Base-by-base conservation (phyloP, 1,140 invertebrate genomes). In the Proctacanthus coquilletti region DNA sequence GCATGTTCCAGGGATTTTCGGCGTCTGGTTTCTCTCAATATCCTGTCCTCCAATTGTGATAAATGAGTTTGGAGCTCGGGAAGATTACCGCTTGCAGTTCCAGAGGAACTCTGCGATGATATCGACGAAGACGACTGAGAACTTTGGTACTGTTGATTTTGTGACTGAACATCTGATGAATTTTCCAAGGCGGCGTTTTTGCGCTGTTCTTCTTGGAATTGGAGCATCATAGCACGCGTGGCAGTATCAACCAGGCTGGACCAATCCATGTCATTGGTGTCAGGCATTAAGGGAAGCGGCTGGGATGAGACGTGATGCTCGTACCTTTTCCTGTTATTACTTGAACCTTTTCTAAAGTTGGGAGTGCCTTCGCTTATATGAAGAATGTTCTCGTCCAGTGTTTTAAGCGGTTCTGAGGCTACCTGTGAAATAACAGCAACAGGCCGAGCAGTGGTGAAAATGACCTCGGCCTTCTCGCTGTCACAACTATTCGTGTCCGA, bases 201-300 rank as follows among this genome's bases (percentile, higher is more conserved):
- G 6, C 30, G 5, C 17, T 32, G 30, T 17, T 32, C 30, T 5
- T 32, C 30, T 10, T 32, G 30, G 13, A 32, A 32, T 32, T 35
- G 34, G 3, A 35, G 11, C 5, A 35, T 35, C 15, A 35, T 35
- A 13, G 34, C 34, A 13, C 18, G 11, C 5, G 34, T 80, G 15
- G 80, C 80, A 9, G 79, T 80, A 48, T 82, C 75, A 4, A 84
- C 80, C 11, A 86, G 63, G 54, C 72, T 74, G 6, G 74, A 70
- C 82, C 81, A 84, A 53, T 84, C 80, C 42, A 81, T 69, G 18
- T 75, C 69, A 9, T 63, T 51, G 3, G 64, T 57, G 48, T 74
- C 72, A 1, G 72, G 69, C n/a, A 42, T 11, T 34, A 76, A 52
- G 5, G 72, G 71, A 31, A 68, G 53, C 18, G 55, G 44, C 18